These are phyloP conservation scores for Drosophila cyrtoloma DNA, from an alignment of 2,888 invertebrate genomes.

Conservation along the genomic window DNA sequence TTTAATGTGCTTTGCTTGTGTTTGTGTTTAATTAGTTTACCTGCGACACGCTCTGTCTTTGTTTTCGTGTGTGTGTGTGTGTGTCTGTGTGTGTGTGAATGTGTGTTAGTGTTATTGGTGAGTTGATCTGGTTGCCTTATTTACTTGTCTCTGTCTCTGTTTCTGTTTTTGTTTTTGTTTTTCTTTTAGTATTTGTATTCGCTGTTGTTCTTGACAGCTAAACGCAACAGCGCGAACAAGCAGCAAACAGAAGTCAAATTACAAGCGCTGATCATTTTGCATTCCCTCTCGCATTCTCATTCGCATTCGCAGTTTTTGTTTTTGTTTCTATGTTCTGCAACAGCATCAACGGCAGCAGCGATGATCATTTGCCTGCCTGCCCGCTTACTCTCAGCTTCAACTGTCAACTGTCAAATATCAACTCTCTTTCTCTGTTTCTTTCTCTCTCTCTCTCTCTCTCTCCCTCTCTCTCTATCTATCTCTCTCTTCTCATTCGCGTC, in stretches of 20 bases:
- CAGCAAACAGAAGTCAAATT: slow-evolving; percentile 12
- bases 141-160: slow-evolving; percentile 9
- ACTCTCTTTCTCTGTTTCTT: neutral
- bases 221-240: slow-evolving; percentile 10
- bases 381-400: neutral
- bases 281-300: slow-evolving; percentile 12
- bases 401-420: slow-evolving; percentile 1
- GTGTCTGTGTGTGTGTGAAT: neutral
- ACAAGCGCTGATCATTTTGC: slow-evolving; percentile 39
- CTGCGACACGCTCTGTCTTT: slow-evolving; percentile 67
- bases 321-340: slow-evolving; percentile 25
- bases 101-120: slow-evolving; percentile 38
- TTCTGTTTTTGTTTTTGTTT: slow-evolving; percentile 4
- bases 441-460: neutral
- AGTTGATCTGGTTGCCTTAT: slow-evolving; percentile 50
- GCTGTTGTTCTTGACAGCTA: slow-evolving; percentile 14
- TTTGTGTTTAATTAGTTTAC: slow-evolving; percentile 70
- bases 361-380: slow-evolving; percentile 27
- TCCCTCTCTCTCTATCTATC: neutral
- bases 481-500: neutral
- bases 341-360: slow-evolving; percentile 21
- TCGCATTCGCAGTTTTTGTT: slow-evolving; percentile 15
- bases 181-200: slow-evolving; percentile 17
- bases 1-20: slow-evolving; percentile 43
- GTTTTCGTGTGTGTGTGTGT: slow-evolving; percentile 25